These are phyloP conservation scores for Drosophila lacertosa DNA, from an alignment of 1,140 invertebrate genomes.

Conservation along the genomic window DNA sequence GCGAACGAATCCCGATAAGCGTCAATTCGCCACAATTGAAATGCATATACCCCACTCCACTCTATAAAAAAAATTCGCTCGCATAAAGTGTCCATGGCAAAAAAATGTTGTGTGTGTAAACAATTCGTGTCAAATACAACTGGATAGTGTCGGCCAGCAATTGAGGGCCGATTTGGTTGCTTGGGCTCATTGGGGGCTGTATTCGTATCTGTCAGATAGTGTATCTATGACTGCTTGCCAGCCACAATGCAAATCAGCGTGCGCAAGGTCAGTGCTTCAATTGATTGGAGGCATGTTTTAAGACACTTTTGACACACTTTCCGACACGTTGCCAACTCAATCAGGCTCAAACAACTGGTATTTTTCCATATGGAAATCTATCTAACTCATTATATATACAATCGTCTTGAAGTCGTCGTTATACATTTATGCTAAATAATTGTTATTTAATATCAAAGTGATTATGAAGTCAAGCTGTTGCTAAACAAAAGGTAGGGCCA, in stretches of 20 bases:
- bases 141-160: conserved; percentile 26
- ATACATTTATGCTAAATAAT: conserved; percentile 10
- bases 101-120: conserved; percentile 8
- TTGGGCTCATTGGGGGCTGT: not conserved
- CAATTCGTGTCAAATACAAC: conserved; percentile 4
- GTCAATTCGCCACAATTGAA: conserved; percentile 49
- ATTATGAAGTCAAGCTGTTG: not conserved
- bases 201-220: conserved; percentile 34
- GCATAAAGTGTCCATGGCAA: conserved; percentile 48
- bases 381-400: conserved; percentile 2
- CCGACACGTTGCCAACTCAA: conserved; percentile 4
- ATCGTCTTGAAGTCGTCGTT: not conserved
- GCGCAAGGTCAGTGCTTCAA: conserved; percentile 64
- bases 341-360: conserved; percentile 15
- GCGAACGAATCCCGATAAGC: conserved; percentile 27
- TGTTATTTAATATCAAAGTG: conserved; percentile 3
- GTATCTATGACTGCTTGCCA: conserved; percentile 9
- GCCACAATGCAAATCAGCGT: conserved; percentile 55
- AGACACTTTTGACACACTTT: conserved; percentile 49
- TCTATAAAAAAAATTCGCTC: conserved; percentile 28
- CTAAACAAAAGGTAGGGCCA: not conserved
- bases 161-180: conserved; percentile 14
- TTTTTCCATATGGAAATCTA: conserved; percentile 17
- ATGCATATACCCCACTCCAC: conserved; percentile 38
- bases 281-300: conserved; percentile 34